Percentiles rank a stretch among this genome's conserved stretches.
phyloP scores from a whole-genome alignment of 1,140 invertebrate genomes.

The Diorhabda carinulata region DNA sequence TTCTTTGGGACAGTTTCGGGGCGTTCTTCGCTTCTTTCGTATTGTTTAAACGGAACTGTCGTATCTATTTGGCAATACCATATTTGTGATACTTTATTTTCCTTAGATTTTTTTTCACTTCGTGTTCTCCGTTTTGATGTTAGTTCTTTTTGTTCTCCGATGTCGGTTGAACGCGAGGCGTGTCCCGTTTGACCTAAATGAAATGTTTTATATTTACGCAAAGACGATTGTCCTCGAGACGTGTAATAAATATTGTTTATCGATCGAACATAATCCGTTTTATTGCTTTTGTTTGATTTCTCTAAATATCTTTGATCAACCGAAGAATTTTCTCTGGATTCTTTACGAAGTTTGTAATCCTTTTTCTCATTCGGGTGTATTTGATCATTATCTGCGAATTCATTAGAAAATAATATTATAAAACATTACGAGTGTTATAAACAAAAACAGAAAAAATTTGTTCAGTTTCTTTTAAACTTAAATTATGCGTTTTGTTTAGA shows the following conservation, averaged over 20 bases:
- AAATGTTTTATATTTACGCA: constrained; percentile 13
- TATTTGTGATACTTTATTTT: constrained; percentile 5
- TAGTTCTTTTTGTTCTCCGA: not conserved
- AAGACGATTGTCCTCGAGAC: not conserved
- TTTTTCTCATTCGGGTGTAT: not conserved
- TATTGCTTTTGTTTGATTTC: not conserved
- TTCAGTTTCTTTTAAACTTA: no score
- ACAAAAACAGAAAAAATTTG: no score
- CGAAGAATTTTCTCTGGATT: not conserved
- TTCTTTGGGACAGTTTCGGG: not conserved
- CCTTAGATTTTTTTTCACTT: not conserved
- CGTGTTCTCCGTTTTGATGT: not conserved
- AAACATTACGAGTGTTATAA: no score
- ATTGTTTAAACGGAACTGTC: not conserved
- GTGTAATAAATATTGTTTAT: not conserved
- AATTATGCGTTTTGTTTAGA: no score
- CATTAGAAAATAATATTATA: no score
- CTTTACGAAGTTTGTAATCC: not conserved
- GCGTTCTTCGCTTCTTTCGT: not conserved
- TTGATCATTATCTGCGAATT: no score
- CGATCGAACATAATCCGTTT: not conserved
- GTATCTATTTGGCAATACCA: constrained; percentile 8
- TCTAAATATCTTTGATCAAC: not conserved
- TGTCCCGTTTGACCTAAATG: constrained; percentile 4
- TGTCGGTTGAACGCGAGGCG: not conserved